Percentiles rank a stretch among this genome's conserved stretches.
Conservation (phyloP, 1,140 invertebrate genomes). For the Chironomus tepperi region DNA sequence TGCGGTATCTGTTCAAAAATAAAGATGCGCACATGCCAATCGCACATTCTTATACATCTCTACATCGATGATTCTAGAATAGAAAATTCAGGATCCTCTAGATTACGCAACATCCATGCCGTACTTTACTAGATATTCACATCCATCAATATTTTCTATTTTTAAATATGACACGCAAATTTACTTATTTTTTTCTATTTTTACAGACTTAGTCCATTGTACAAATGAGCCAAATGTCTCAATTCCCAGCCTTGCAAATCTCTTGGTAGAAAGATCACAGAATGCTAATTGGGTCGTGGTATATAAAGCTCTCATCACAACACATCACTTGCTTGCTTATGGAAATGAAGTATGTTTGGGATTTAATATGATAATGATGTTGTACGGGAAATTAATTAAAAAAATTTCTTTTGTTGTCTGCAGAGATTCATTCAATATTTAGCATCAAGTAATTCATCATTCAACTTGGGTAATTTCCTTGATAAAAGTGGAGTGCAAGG, state of each 20-base stretch:
- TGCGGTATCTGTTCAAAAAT: too few species aligned
- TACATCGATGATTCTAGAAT: too few species aligned
- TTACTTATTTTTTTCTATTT: too few species aligned
- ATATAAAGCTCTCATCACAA: constrained; percentile 96
- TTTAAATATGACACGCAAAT: too few species aligned
- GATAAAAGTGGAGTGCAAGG: constrained; percentile 95
- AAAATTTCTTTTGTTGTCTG: constrained; percentile 45
- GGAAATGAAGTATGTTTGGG: constrained; percentile 85
- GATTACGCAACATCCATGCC: too few species aligned
- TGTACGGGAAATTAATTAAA: neutral
- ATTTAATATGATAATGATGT: neutral
- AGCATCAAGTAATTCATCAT: constrained; percentile 97
- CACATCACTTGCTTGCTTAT: constrained; percentile 98
- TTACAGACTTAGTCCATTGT: constrained; percentile 96
- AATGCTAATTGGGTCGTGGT: constrained; percentile 98
- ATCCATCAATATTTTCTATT: too few species aligned
- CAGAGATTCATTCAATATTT: constrained; percentile 99
- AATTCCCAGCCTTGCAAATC: constrained; percentile 96
- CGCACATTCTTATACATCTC: too few species aligned
- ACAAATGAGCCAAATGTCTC: constrained; percentile 99
- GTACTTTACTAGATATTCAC: too few species aligned
- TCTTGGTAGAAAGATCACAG: constrained; percentile 95
- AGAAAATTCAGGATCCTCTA: too few species aligned
- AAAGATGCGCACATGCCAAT: too few species aligned
- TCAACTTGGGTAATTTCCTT: constrained; percentile 94